Base-by-base conservation (phyloP, 1,140 invertebrate species). In the Lethocerus indicus region DNA sequence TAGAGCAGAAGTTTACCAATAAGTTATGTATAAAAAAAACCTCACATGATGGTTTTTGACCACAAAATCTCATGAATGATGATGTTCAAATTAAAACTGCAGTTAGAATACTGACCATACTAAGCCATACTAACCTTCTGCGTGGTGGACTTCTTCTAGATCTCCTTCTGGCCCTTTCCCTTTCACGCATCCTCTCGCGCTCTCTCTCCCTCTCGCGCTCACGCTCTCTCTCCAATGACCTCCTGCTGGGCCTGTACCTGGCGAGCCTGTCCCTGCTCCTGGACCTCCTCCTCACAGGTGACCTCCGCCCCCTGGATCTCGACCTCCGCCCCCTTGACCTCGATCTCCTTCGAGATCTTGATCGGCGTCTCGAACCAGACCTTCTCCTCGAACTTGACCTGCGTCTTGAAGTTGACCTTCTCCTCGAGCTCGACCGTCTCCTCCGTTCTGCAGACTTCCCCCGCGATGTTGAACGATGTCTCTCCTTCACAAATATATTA, bases 311-410 rank as follows among this genome's bases (percentile, higher is more conserved):
- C 32, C 39, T 24, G 7, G 37, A 32, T 25, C 41, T 43, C 1
- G 50, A 7, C 58, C 54, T 6, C 56, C 56, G 0, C 51, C 53
- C n/a, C 59, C 57, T 2, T 57, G 58, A 37, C 60, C 61, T 29
- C 56, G 59, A 18, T 53, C 62, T 67, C 66, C 67, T 65, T 48
- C 69, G 67, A 51, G 68, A 59, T 14, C 64, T 50, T 14, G 61
- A 63, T 49, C 67, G 68, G n/a, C 67, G 60, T 16, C 66, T 56
- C 4, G 61, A 65, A 1, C 66, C 51, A 26, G 57, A 57, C 49
- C 61, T 67, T 64, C 67, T 68, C 47, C 70, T 67, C 48, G 68
- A 61, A 5, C 64, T 61, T 1, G 66, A 67, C 53, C 68, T 68
- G 14, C 66, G 59, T 18, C 65, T 56, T 3, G 68, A 67, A 50